These are phyloP conservation scores for Sclerodermus sp. DNA, from an alignment of 2,888 invertebrate genomes.

Conservation along the genomic window DNA sequence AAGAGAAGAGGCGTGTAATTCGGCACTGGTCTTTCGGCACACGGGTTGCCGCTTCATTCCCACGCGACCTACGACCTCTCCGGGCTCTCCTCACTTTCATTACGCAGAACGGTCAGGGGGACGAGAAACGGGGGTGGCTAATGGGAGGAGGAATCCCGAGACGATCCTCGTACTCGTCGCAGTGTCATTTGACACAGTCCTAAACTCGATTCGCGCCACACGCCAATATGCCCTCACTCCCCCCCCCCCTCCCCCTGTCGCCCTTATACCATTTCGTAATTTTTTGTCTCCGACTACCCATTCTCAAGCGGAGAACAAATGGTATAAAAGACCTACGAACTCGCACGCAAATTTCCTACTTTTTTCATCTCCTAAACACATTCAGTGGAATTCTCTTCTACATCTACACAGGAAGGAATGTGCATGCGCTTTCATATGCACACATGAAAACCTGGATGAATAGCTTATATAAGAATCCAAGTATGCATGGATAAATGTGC, in stretches of 20 bases:
- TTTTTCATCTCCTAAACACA: constrained; percentile 13
- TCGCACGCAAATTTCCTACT: constrained; percentile 3
- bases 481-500: background rate
- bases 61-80: constrained; percentile 47
- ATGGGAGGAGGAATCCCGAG: constrained; percentile 22
- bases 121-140: background rate
- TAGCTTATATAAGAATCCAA: background rate
- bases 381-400: constrained; percentile 1
- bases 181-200: constrained; percentile 57
- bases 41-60: constrained; percentile 40
- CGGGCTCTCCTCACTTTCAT: background rate
- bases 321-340: constrained; percentile 24
- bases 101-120: constrained; percentile 9
- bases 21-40: constrained; percentile 30
- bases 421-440: background rate
- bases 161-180: constrained; percentile 6
- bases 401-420: background rate
- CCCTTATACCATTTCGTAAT: constrained; percentile 8
- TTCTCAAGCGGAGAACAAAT: constrained; percentile 54
- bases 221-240: constrained; percentile 26
- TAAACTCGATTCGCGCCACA: constrained; percentile 54
- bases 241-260: constrained; percentile 8
- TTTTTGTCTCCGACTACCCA: constrained; percentile 46
- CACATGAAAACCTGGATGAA: background rate
- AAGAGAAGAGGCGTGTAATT: constrained; percentile 40